phyloP scores from a whole-genome alignment of 2,797 vertebrate species.

The Potorous gilbertii region DNA sequence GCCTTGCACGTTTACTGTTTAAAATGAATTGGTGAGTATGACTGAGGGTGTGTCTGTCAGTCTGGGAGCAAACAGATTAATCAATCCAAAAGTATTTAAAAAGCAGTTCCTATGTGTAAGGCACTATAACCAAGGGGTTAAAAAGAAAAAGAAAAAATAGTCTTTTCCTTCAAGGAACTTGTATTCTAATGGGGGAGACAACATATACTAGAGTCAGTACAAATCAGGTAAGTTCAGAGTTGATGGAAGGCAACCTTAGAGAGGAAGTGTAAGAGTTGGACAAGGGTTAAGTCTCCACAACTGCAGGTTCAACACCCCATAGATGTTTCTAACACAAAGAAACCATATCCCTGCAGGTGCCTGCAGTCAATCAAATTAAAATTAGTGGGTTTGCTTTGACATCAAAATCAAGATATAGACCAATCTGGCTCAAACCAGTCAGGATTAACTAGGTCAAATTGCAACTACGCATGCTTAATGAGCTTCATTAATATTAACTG shows the following conservation, averaged over 20 bases:
- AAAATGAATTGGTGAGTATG: not conserved
- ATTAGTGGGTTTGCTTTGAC: too few relatives aligned
- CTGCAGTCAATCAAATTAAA: too few relatives aligned
- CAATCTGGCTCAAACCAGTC: too few relatives aligned
- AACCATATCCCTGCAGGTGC: too few relatives aligned
- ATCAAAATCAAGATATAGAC: too few relatives aligned
- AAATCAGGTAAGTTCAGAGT: not conserved
- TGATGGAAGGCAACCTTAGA: not conserved
- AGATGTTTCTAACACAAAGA: too few relatives aligned
- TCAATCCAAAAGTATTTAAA: not conserved
- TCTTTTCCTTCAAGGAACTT: not conserved
- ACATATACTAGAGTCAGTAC: not conserved
- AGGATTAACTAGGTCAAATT: too few relatives aligned
- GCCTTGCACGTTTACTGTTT: not conserved
- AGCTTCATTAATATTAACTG: too few relatives aligned
- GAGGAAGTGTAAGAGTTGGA: not conserved
- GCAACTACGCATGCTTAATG: too few relatives aligned
- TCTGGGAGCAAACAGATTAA: not conserved
- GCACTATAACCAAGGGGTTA: not conserved
- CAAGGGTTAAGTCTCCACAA: too few relatives aligned
- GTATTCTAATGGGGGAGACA: not conserved
- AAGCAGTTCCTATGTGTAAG: not conserved
- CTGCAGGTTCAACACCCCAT: too few relatives aligned
- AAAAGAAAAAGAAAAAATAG: not conserved
- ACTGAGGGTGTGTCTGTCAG: not conserved